Percentiles rank a stretch among this genome's conserved stretches.
These are phyloP conservation scores for Sialia sialis DNA, from an alignment of 2,113 vertebrate genomes.

Conservation along the genomic window DNA sequence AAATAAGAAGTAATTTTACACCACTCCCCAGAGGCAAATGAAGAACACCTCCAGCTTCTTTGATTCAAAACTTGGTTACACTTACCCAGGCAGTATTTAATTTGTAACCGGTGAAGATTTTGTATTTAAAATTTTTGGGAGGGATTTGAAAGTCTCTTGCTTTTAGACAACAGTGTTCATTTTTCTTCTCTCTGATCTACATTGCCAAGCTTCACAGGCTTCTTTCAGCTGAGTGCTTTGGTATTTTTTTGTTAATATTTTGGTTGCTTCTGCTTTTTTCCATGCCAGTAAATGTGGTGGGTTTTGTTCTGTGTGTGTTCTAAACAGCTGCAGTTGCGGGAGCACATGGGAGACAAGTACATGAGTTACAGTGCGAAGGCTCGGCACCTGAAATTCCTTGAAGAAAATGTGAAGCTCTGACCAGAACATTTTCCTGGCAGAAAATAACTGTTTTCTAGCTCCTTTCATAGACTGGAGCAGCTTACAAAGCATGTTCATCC, in stretches of 20 bases:
- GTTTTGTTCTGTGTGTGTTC: neutral
- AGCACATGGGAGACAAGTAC: conserved; percentile 90
- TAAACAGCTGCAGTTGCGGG: conserved; percentile 77
- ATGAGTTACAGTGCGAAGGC: conserved; percentile 84
- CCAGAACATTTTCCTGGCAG: neutral
- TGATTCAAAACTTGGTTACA: neutral
- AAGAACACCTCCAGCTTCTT: neutral
- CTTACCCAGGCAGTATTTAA: neutral
- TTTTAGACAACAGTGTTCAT: neutral
- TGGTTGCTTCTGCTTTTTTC: neutral
- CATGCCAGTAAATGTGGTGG: neutral
- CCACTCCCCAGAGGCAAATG: neutral
- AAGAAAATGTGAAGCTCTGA: conserved; percentile 85
- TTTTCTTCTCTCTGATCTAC: neutral
- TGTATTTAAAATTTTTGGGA: neutral
- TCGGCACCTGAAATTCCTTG: conserved; percentile 93
- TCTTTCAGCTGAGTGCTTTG: neutral
- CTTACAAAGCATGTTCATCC: neutral
- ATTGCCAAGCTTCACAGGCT: neutral
- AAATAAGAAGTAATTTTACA: neutral
- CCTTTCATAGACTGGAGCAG: neutral
- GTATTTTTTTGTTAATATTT: neutral
- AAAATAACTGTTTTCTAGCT: conserved; percentile 10
- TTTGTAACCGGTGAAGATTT: neutral
- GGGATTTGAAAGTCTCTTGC: neutral